Evolutionary conservation across 2,113 vertebrate genomes (phyloP).

Genomic region (Saguinus imperator): DNA sequence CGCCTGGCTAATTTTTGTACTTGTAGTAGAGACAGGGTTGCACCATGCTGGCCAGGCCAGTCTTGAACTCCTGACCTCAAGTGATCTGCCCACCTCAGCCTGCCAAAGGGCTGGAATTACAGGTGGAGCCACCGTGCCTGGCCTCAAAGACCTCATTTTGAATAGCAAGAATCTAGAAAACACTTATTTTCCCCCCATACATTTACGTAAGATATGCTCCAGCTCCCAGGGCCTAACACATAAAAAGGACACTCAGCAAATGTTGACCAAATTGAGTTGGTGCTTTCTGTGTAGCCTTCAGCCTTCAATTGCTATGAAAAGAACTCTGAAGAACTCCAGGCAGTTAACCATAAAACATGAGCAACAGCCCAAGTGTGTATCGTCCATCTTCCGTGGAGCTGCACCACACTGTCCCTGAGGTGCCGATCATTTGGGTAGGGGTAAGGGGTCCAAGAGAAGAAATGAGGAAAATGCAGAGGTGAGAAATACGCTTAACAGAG

Average conservation of each 20-base stretch:
- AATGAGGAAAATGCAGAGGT: neutral
- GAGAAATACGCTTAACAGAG: neutral
- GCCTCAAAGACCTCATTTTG: neutral
- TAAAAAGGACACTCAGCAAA: neutral
- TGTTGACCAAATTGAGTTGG: neutral
- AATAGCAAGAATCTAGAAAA: neutral
- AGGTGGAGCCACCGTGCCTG: fast-evolving
- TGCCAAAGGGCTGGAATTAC: neutral
- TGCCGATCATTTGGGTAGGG: neutral
- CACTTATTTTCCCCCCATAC: neutral
- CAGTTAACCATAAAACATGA: neutral
- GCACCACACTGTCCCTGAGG: neutral
- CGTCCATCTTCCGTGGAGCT: neutral
- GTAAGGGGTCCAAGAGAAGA: neutral
- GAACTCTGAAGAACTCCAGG: neutral
- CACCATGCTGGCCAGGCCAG: neutral
- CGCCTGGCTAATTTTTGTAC: too few relatives aligned
- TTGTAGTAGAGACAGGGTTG: neutral
- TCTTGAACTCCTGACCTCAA: neutral
- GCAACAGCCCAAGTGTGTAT: fast-evolving
- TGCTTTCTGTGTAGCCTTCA: neutral
- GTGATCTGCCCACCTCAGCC: neutral
- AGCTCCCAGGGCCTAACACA: neutral
- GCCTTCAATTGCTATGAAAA: neutral
- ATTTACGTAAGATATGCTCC: neutral